Evolutionary conservation across 2,797 vertebrate genomes (phyloP), one percentile per base, ranked within the genome.

Genomic region (Forpus xanthops): DNA sequence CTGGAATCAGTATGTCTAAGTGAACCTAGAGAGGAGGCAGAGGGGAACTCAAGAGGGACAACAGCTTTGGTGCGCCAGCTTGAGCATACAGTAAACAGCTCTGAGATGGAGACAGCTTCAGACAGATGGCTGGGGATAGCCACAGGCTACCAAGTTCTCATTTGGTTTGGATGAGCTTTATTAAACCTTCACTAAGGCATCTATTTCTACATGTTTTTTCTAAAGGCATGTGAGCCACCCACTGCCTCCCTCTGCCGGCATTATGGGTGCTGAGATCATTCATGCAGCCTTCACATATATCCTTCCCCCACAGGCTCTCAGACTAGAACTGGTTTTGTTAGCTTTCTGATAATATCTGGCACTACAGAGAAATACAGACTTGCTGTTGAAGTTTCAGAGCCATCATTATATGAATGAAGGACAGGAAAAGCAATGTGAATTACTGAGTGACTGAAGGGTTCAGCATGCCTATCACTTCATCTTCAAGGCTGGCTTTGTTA

Each of bases 401-500:
- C 27, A 35, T 50, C 53, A 41, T 37, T 11, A 0, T 27, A 25
- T 31, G 72, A 83, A 53, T 19, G 68, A 85, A 67, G 70, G 72
- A 60, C 23, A 55, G 60, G 44, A 83, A 75, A 82, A 58, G 35
- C 67, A 75, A 37, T 0, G 8, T 27, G 64, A 85, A 79, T 55
- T 79, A 66, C 30, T 9, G 53, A 58, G 72, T 35, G 80, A 72
- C 72, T 55, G 68, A 14, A 42, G 49, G 75, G 87, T 78, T 87
- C 76, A 70, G 56, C 2, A 3, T 73, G 61, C 70, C 89, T 89
- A 85, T 92, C 83, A 47, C 42, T 87, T 78, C 33, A n/a, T 74
- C 87, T 88, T 87, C 84, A 75, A 78, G 56, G 89, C 56, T 62
- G 37, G 71, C 35, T 95, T 90, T 94, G 62, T 62, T 90, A 94